Evolutionary conservation across 2,888 invertebrate species (phyloP), one percentile per base, ranked within the genome.

Genomic region (Drosophila austrosaltans): DNA sequence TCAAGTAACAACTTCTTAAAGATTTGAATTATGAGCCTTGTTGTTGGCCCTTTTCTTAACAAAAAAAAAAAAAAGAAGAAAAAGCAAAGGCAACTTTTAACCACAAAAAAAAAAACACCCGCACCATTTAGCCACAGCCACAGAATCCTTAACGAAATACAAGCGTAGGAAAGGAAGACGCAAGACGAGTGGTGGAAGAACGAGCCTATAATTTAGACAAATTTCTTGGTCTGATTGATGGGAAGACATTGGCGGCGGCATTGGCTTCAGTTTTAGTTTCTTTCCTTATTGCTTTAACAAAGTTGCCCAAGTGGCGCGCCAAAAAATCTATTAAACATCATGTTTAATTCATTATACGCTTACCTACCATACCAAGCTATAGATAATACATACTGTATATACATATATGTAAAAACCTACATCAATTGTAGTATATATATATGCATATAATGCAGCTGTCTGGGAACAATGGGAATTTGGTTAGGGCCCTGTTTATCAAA

Each of bases 151-250:
- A 44, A 8, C 20, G 20, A 8, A 8, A 48, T 8, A 20, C 44
- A 2, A 3, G 16, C 6, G 20, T 44, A 7, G 25, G 7, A 53
- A 12, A 54, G 39, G 53, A 42, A 39, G 30, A 39, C 36, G 8
- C 36, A 36, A 36, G 36, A 36, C 36, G 36, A 30, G 30, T 10
- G 36, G 10, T 36, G 36, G 36, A 36, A 8, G 36, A 36, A 36
- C 36, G 58, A 64, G 70, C 78, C 83, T 90, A 87, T 90, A 90
- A 90, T 91, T 90, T 90, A 79, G 69, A 72, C 76, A 89, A 89
- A 87, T 89, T 90, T 89, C 75, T 76, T 61, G 64, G 66, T 81
- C 87, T 89, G 89, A 90, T 89, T 90, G 89, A 89, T 89, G 90
- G 85, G 4, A 32, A 36, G 36, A 20, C 56, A 56, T 56, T 36